Evolutionary conservation across 2,797 vertebrate species (phyloP).

Genomic region (Momotus momota): DNA sequence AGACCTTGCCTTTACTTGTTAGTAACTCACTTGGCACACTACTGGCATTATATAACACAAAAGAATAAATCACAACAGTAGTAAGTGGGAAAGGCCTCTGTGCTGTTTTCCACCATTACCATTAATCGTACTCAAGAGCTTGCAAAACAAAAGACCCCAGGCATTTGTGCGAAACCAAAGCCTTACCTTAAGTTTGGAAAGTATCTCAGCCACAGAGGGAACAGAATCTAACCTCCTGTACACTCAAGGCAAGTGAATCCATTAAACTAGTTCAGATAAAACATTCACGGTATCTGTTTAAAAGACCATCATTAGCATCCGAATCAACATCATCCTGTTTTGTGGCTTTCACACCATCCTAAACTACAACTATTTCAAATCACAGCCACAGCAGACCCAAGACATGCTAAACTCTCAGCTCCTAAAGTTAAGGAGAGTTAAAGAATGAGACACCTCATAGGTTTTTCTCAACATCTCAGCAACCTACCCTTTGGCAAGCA

Average conservation of each 20-base stretch:
- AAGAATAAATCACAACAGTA: background rate
- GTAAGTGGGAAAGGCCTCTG: background rate
- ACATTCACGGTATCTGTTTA: background rate
- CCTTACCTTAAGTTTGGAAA: background rate
- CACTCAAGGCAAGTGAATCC: background rate
- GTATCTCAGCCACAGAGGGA: background rate
- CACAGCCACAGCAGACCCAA: background rate
- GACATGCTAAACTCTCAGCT: background rate
- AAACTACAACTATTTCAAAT: background rate
- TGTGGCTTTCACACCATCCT: background rate
- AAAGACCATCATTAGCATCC: background rate
- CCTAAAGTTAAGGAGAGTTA: background rate
- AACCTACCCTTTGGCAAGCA: background rate
- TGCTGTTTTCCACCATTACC: background rate
- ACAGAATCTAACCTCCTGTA: background rate
- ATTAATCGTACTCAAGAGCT: background rate
- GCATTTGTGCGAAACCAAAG: background rate
- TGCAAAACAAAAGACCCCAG: background rate
- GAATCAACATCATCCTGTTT: background rate
- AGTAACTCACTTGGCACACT: background rate
- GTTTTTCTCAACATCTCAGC: background rate
- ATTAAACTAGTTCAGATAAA: constrained; percentile 3
- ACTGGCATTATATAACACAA: background rate
- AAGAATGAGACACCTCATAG: background rate
- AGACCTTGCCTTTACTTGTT: background rate